Evolutionary conservation across 2,888 invertebrate genomes (phyloP).

Genomic region (Nephrotoma flavescens): DNA sequence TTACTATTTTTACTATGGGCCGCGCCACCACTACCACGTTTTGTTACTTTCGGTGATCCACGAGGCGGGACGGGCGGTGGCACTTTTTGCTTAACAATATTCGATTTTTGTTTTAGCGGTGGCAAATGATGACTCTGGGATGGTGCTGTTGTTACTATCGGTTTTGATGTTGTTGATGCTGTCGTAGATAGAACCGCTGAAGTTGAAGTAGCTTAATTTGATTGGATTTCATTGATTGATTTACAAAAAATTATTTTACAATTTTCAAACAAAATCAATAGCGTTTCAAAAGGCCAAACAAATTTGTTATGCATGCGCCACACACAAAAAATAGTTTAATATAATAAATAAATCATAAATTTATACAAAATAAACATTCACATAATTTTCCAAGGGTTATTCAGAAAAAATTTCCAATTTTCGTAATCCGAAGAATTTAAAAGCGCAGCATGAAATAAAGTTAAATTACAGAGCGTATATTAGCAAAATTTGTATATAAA

Average conservation of each 20-base stretch:
- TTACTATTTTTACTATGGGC: constrained; percentile 17
- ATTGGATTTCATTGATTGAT: neutral
- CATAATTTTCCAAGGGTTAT: neutral
- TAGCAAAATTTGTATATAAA: neutral
- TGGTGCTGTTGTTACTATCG: constrained; percentile 31
- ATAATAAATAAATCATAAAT: neutral
- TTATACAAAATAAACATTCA: neutral
- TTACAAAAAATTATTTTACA: neutral
- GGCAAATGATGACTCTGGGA: constrained; percentile 39
- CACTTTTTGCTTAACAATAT: constrained; percentile 51
- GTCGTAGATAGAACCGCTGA: constrained; percentile 41
- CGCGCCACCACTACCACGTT: constrained; percentile 34
- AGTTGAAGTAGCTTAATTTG: constrained; percentile 19
- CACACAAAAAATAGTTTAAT: neutral
- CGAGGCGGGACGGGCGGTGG: constrained; percentile 82
- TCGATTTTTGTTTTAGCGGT: constrained; percentile 56
- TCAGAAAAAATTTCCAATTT: neutral
- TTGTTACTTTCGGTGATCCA: constrained; percentile 49
- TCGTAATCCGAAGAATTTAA: constrained; percentile 5
- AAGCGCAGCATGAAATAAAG: constrained; percentile 15
- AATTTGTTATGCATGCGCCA: neutral
- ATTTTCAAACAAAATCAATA: neutral
- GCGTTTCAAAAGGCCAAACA: neutral
- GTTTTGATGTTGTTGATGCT: constrained; percentile 37
- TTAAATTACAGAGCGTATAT: neutral